Percentiles rank a stretch among this genome's conserved stretches.
These are phyloP conservation scores for Cephalotes varians DNA, from an alignment of 2,888 invertebrate species.

Conservation along the genomic window DNA sequence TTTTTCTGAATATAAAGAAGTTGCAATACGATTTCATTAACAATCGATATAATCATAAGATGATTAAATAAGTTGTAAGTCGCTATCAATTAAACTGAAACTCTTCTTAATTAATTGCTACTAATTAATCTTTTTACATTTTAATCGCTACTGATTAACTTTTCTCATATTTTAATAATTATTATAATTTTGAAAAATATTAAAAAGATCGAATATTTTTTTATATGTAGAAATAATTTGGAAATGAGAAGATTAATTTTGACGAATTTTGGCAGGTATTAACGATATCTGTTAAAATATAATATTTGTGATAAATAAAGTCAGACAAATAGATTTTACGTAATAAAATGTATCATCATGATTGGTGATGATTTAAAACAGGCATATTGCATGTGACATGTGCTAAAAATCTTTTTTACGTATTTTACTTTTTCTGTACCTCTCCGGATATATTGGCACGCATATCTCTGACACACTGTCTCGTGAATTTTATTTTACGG, in stretches of 20 bases:
- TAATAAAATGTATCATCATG: constrained; percentile 26
- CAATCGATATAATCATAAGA: neutral
- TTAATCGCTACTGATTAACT: neutral
- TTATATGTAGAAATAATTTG: neutral
- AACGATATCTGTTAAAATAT: neutral
- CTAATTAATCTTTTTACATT: neutral
- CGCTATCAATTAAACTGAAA: too few species aligned
- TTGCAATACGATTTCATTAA: neutral
- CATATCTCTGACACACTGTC: neutral
- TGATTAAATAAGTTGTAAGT: neutral
- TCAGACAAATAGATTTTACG: constrained; percentile 6
- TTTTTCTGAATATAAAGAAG: neutral
- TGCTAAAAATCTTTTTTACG: constrained; percentile 20
- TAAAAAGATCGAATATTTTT: neutral
- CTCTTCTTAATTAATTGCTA: neutral
- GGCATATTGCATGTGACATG: neutral
- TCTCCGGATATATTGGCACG: neutral
- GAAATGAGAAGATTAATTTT: constrained; percentile 1
- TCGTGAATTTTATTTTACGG: constrained; percentile 3
- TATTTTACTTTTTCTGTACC: constrained; percentile 10
- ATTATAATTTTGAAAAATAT: constrained; percentile 2
- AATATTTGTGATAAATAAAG: neutral
- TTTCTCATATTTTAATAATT: neutral
- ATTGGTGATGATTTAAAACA: constrained; percentile 12
- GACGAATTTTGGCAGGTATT: constrained; percentile 5